Percentiles rank a stretch among this genome's conserved stretches.
Evolutionary conservation across 23 tunicate genomes (phyloP).

Genomic region (Halocynthia aurantium): DNA sequence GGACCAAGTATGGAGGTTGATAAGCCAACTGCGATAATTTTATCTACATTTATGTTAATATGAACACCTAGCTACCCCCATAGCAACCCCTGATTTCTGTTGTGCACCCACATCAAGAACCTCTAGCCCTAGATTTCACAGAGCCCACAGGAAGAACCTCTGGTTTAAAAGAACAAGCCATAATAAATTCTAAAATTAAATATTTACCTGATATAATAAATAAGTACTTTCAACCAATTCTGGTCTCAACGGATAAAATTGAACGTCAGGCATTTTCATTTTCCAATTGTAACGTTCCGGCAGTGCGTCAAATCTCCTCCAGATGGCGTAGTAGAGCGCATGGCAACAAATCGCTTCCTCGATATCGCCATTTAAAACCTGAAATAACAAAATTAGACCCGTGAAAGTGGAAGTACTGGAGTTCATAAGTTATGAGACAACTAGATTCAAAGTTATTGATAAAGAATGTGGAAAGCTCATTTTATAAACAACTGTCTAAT

Average conservation of each 20-base stretch:
- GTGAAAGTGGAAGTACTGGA: no score
- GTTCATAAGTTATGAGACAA: no score
- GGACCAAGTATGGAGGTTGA: no score
- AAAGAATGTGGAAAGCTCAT: no score
- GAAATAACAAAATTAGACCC: neutral
- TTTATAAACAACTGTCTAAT: no score
- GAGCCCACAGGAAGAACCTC: neutral
- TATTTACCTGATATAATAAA: constrained; percentile 58
- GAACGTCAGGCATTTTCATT: constrained; percentile 59
- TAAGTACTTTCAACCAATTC: constrained; percentile 94
- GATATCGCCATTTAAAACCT: constrained; percentile 88
- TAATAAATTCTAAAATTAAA: neutral
- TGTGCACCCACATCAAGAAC: no score
- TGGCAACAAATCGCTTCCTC: constrained; percentile 97
- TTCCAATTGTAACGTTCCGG: constrained; percentile 92
- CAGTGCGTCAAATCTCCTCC: constrained; percentile 88
- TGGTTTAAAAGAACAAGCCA: neutral
- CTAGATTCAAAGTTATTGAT: no score
- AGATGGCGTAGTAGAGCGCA: constrained; percentile 88
- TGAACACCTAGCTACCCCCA: no score
- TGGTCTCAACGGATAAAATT: constrained; percentile 88
- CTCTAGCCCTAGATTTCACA: neutral
- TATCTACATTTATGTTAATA: no score
- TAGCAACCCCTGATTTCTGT: neutral
- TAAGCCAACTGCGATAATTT: no score